phyloP scores from a whole-genome alignment of 2,113 vertebrate genomes.

The Micronycteris hirsuta region DNA sequence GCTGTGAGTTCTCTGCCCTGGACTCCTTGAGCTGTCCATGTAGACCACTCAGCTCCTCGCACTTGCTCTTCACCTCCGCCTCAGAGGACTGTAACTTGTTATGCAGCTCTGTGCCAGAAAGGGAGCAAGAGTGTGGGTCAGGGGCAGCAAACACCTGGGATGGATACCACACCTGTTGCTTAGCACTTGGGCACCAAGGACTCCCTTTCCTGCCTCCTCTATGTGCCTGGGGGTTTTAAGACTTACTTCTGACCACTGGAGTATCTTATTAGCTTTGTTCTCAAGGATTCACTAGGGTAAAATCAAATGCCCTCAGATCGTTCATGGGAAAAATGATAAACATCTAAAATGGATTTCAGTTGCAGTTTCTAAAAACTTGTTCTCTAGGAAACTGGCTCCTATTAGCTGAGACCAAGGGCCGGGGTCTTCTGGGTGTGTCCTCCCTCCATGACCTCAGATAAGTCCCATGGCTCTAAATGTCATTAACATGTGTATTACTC shows the following conservation, averaged over 20 bases:
- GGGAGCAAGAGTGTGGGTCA: accelerated
- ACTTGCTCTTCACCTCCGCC: conserved; percentile 82
- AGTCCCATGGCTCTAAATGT: not conserved
- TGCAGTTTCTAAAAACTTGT: not conserved
- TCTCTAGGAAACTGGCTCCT: not conserved
- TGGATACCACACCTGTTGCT: not conserved
- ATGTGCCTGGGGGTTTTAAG: not conserved
- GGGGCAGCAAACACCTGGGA: too few species aligned
- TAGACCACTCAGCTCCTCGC: conserved; percentile 82
- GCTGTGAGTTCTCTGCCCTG: conserved; percentile 82
- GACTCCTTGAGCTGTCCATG: conserved; percentile 84
- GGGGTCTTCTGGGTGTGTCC: not conserved
- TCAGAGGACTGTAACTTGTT: conserved; percentile 82
- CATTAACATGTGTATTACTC: not conserved
- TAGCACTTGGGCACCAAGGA: not conserved
- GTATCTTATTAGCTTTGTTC: not conserved
- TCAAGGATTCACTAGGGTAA: not conserved
- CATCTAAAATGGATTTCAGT: not conserved
- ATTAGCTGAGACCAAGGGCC: not conserved
- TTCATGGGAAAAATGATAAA: not conserved
- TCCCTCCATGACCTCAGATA: not conserved
- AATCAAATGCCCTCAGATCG: not conserved
- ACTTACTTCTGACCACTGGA: not conserved
- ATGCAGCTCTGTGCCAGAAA: conserved; percentile 83
- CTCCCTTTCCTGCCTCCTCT: too few species aligned